Percentiles rank a stretch among this genome's conserved stretches.
phyloP scores from a whole-genome alignment of 2,113 vertebrate species.

The Dromas ardeola region DNA sequence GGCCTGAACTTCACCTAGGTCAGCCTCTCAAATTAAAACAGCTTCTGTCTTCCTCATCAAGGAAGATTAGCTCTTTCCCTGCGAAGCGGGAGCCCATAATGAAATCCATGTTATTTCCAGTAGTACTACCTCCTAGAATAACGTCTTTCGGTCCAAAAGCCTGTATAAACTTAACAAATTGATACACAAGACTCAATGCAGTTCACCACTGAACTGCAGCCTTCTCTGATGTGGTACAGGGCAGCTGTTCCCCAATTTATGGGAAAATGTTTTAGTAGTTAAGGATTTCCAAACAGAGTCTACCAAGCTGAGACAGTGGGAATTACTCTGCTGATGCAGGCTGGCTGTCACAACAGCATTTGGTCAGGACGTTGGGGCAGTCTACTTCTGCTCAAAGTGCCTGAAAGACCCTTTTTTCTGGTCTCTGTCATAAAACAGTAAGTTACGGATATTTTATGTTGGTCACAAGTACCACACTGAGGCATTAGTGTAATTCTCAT shows the following conservation, averaged over 20 bases:
- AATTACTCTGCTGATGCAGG: not conserved
- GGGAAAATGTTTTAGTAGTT: not conserved
- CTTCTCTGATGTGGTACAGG: not conserved
- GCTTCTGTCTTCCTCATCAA: slow-evolving; percentile 59
- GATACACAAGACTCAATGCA: not conserved
- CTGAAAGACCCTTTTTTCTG: not conserved
- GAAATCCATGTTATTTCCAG: slow-evolving; percentile 26
- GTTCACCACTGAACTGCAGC: not conserved
- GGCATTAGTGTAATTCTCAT: not conserved
- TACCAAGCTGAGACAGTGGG: not conserved
- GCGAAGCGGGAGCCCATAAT: not conserved
- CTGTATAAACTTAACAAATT: not conserved
- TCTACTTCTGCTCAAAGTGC: not conserved
- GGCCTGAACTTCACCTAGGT: slow-evolving; percentile 57
- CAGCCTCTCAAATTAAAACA: slow-evolving; percentile 45
- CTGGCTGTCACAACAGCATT: not conserved
- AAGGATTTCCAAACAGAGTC: not conserved
- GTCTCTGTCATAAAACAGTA: not conserved
- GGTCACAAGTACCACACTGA: not conserved
- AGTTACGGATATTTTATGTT: not conserved
- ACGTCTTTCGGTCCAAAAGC: not conserved
- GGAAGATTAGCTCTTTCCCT: slow-evolving; percentile 13
- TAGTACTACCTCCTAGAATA: not conserved
- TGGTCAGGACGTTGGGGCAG: not conserved
- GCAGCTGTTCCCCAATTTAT: not conserved